Base-by-base conservation (phyloP, 2,797 vertebrate species). In the Clarias fuscus region DNA sequence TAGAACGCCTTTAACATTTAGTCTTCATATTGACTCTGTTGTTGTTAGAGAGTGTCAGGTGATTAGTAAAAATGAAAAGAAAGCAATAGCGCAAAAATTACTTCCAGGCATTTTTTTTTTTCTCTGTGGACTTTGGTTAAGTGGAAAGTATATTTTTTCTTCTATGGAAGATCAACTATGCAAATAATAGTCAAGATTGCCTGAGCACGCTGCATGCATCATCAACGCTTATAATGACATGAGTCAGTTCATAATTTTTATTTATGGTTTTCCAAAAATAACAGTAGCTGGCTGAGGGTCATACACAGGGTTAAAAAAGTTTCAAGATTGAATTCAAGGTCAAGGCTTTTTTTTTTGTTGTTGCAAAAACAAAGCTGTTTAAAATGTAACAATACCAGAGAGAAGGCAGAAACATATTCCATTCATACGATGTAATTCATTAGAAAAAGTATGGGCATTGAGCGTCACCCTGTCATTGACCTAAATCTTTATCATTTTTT, bases 191-290 rank as follows among this genome's bases (percentile, higher is more conserved):
- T 64, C 48, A 77, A n/a, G 73, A 58, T 24, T 53, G 62, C 7
- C 61, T 67, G 37, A 80, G 33, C 59, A 64, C 4, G 64, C 59
- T 64, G 33, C 13, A 43, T 43, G 43, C 2, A 48, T 62, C 59
- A 64, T 56, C 61, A 15, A n/a, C 11, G 48, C 58, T 59, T 22
- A 77, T 77, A 30, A 58, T 20, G 53, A 10, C 24, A 75, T 33
- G 22, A 53, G 48, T 15, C 43, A 27, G 72, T 53, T 53, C 53
- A 53, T 56, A 75, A 75, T 75, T 56, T 75, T 56, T 27, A 75
- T 53, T 56, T 75, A 48, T 43, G 72, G 43, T 75, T 77, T 77
- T 77, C 75, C 75, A 59, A 8, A 11, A 58, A 77, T 11, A 58
- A 58, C 8, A 8, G n/a, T 58, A 11, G 27, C 17, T 24, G 70